Percentiles rank a stretch among this genome's conserved stretches.
phyloP scores from a whole-genome alignment of 2,797 vertebrate species.

The Champsocephalus gunnari region DNA sequence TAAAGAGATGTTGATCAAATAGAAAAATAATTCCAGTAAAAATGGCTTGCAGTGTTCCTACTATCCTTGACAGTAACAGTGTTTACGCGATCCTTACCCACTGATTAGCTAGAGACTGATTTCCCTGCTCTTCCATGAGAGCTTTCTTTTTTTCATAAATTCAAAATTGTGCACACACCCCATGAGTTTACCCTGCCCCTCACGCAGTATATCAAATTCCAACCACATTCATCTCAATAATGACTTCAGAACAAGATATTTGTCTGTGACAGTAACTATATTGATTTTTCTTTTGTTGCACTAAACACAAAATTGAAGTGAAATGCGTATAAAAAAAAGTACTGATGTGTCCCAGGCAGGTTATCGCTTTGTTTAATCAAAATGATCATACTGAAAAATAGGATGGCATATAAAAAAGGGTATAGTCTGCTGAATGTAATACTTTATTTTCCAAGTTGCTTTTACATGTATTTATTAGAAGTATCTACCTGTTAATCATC shows the following conservation, averaged over 20 bases:
- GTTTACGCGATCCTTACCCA: slow-evolving; percentile 24
- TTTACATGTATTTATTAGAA: background rate
- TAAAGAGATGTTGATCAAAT: slow-evolving; percentile 13
- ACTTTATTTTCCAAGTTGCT: background rate
- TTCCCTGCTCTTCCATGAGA: slow-evolving; percentile 24
- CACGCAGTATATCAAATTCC: background rate
- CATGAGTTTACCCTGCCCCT: slow-evolving; percentile 3
- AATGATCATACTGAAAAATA: background rate
- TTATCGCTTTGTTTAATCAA: background rate
- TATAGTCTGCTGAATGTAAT: background rate
- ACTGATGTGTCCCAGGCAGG: background rate
- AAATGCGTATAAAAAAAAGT: background rate
- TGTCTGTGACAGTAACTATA: background rate
- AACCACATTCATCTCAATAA: background rate
- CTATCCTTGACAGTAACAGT: slow-evolving; percentile 42
- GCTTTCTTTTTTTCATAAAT: slow-evolving; percentile 40
- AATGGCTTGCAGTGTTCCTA: slow-evolving; percentile 51
- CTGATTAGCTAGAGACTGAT: slow-evolving; percentile 1
- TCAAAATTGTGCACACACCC: slow-evolving; percentile 16
- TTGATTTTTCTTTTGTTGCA: background rate
- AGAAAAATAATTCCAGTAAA: slow-evolving; percentile 2
- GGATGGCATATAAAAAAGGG: too few relatives aligned
- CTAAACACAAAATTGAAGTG: background rate
- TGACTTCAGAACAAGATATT: slow-evolving; percentile 6
- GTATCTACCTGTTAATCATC: background rate